Base-by-base conservation (phyloP, 2,113 vertebrate genomes). In the Taxidea taxus region DNA sequence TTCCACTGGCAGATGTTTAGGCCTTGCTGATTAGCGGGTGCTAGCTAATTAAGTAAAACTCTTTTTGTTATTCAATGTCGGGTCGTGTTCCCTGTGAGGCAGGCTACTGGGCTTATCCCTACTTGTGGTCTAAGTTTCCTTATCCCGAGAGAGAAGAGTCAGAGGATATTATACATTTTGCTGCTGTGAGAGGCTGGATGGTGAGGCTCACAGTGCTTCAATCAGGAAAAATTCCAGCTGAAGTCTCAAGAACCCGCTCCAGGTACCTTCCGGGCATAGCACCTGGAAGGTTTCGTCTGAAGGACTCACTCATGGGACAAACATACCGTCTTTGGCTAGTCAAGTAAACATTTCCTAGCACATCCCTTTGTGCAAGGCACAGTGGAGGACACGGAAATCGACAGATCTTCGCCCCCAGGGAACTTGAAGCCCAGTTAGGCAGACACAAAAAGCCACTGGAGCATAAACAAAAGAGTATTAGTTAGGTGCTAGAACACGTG, bases 1-100 rank as follows among this genome's bases (percentile, higher is more conserved):
- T 80, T 94, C 62, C 90, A 87, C 54, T 86, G 83, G 83, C 96
- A 97, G 89, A 94, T 97, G 54, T 89, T 91, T 94, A 91, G 91
- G 91, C 85, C 93, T 86, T 82, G 37, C 77, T 97, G 70, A 95
- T 94, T 77, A 95, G 78, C 34, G 18, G 4, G 2, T 62, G 51
- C 56, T 68, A 92, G 34, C 83, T 96, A 87, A 95, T 82, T 95
- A 94, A 74, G 75, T 82, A 94, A 78, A 94, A 96, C 39, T 80
- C 12, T 94, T 94, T 42, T 78, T 68, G 58, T 80, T 90, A 54
- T 88, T 91, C 77, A 95, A 89, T 60, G 51, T 56, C 84, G 97
- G 58, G 31, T 92, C 44, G 23, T 49, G n/a, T 54, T 83, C 68
- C 83, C 80, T 56, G 47, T n/a, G 6, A 23, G 75, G 68, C 54